Base-by-base conservation (phyloP, 1,140 invertebrate species). In the Scaptomyza pallida region DNA sequence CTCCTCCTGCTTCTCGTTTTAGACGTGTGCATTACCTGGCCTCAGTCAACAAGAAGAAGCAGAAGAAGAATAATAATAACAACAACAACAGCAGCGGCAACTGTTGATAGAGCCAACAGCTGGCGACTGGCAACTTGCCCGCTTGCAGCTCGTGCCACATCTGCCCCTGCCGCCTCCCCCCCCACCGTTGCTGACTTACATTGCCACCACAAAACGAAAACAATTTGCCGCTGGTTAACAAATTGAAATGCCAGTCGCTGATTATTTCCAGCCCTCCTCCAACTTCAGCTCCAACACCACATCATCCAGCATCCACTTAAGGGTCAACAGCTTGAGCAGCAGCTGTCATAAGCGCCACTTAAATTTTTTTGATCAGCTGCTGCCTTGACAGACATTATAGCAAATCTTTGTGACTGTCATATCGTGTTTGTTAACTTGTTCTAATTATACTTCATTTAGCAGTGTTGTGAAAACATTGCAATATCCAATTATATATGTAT, bases 201-300 rank as follows among this genome's bases (percentile, higher is more conserved):
- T 30, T 19, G 17, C 13, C 23, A 15, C 23, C 47, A 12, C 12
- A 13, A 17, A 26, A 17, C 57, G 52, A 50, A 60, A 68, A 55
- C 70, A 72, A 82, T 85, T 83, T 78, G 59, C 71, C 80, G 55
- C 75, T 73, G 75, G 55, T 74, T 81, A 81, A 62, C 78, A 82
- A 82, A 78, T 82, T 82, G 79, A 78, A 82, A 77, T 77, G 73
- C 62, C 73, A 75, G 19, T 23, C 67, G 51, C 61, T 75, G 47
- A 75, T 48, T 78, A 63, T 64, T 70, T 63, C 19, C 33, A 35
- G n/a, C 2, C 23, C 52, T 15, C 21, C 21, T 8, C 5, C 50
- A 26, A 6, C 23, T 26, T 26, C 8, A 30, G 9, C 26, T 9
- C 26, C 26, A 30, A 30, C 6, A 30, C 26, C 6, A 30, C 26